Percentiles rank a stretch among this genome's conserved stretches.
Conservation (phyloP, 35 echinoderm and acorn worm species). For the Apostichopus parvimensis region DNA sequence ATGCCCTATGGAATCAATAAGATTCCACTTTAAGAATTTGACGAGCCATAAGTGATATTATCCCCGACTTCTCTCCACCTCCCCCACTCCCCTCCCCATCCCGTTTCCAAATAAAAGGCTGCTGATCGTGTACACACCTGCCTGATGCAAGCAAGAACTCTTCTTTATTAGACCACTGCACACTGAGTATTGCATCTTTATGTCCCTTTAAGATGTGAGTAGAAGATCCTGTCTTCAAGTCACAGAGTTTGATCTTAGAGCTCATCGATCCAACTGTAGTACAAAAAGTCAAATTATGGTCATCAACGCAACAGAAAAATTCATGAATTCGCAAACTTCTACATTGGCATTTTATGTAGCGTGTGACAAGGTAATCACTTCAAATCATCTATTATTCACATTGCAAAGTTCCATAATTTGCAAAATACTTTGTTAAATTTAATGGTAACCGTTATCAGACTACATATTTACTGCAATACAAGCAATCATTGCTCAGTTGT, state of each 20-base stretch:
- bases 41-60: no score
- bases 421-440: no score
- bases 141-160: constrained; percentile 92
- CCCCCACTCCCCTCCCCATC: no score
- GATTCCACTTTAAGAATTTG: no score
- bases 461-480: no score
- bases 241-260: constrained; percentile 78
- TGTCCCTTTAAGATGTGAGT: constrained; percentile 96
- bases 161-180: constrained; percentile 91
- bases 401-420: background rate
- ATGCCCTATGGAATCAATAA: no score
- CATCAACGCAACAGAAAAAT: background rate
- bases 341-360: background rate
- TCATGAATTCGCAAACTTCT: background rate
- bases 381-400: background rate
- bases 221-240: constrained; percentile 89
- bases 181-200: constrained; percentile 74
- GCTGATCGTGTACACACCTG: constrained; percentile 54
- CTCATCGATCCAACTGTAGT: constrained; percentile 74
- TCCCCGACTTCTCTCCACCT: no score
- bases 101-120: no score
- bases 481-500: no score
- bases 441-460: no score
- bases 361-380: background rate
- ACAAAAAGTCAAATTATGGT: background rate